These are phyloP conservation scores for Vanessa cardui DNA, from an alignment of 2,888 invertebrate species.

Conservation along the genomic window DNA sequence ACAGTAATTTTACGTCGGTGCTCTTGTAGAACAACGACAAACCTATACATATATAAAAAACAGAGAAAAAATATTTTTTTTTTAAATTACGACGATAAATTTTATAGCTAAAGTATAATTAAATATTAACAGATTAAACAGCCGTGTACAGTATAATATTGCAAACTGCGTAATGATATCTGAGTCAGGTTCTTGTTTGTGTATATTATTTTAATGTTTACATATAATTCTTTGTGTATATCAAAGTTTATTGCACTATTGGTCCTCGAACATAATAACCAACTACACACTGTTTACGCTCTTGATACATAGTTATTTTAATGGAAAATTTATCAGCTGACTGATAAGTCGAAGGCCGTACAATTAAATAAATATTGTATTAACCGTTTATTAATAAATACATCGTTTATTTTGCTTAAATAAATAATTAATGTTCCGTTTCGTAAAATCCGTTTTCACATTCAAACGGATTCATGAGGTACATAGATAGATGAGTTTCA, in stretches of 20 bases:
- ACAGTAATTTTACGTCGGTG: no score
- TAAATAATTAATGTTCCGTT: not conserved
- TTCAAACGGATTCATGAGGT: not conserved
- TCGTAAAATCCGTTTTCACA: not conserved
- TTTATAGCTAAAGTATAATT: slow-evolving; percentile 2
- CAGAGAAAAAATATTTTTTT: no score
- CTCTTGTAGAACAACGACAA: no score
- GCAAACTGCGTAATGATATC: slow-evolving; percentile 5
- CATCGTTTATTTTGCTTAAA: not conserved
- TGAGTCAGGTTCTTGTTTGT: slow-evolving; percentile 31
- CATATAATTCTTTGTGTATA: slow-evolving; percentile 28
- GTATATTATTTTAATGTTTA: slow-evolving; percentile 29
- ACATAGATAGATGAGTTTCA: not conserved
- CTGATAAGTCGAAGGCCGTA: slow-evolving; percentile 34
- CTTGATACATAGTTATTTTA: slow-evolving; percentile 28
- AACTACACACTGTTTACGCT: slow-evolving; percentile 19
- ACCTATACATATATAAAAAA: no score
- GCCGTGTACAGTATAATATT: slow-evolving; percentile 1
- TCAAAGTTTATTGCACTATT: slow-evolving; percentile 38
- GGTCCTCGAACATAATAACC: slow-evolving; percentile 27
- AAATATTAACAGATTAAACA: slow-evolving; percentile 12
- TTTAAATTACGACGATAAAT: no score
- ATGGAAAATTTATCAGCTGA: slow-evolving; percentile 27
- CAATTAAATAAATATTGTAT: slow-evolving; percentile 18
- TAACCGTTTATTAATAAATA: not conserved